These are phyloP conservation scores for Micromesistius poutassou DNA, from an alignment of 2,797 vertebrate species.

Conservation along the genomic window DNA sequence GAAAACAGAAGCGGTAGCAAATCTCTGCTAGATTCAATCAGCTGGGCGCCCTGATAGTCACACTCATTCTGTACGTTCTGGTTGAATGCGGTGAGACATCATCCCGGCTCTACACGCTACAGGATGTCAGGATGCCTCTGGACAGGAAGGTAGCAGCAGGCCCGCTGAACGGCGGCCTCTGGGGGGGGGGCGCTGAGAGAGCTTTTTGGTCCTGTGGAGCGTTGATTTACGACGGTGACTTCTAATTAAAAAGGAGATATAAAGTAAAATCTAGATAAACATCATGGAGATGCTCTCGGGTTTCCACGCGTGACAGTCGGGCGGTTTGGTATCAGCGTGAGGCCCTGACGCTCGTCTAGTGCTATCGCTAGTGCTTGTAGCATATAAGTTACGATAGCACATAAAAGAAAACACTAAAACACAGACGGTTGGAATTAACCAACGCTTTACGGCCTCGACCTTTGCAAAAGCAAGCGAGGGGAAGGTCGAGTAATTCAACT, in stretches of 20 bases:
- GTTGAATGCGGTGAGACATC: slow-evolving; percentile 16
- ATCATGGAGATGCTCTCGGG: not conserved
- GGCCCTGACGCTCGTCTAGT: not conserved
- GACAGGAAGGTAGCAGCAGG: not conserved
- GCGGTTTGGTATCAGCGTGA: not conserved
- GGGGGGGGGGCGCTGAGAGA: not conserved
- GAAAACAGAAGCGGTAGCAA: slow-evolving; percentile 59
- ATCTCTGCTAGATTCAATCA: slow-evolving; percentile 51
- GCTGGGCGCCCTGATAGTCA: slow-evolving; percentile 42
- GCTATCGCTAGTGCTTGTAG: not conserved
- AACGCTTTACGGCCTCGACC: not conserved
- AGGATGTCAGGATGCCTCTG: not conserved
- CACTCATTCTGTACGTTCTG: slow-evolving; percentile 34
- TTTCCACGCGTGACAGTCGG: not conserved
- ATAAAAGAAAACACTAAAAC: not conserved
- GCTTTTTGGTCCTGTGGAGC: not conserved
- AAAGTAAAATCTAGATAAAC: not conserved
- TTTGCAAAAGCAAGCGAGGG: not conserved
- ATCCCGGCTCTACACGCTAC: slow-evolving; percentile 18
- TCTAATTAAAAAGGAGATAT: not conserved
- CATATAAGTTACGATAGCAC: not conserved
- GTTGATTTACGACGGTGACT: not conserved
- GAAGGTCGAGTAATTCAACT: not conserved
- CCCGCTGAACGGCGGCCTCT: not conserved
- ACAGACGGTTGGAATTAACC: not conserved